Evolutionary conservation across 2,797 vertebrate genomes (phyloP).

Genomic region (Enteromius paludinosus): DNA sequence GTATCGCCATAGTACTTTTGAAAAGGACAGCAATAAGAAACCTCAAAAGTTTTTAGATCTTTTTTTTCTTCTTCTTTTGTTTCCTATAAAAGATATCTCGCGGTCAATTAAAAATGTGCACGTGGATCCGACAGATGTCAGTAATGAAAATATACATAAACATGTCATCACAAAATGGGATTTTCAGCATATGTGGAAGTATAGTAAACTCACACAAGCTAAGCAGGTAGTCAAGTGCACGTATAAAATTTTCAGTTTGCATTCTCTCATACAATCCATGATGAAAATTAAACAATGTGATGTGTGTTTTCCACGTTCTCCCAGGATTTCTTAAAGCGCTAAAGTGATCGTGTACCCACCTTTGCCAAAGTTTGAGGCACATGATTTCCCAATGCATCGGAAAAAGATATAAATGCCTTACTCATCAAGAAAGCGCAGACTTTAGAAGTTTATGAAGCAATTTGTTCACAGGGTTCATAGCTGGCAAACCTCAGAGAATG

Average conservation of each 20-base stretch:
- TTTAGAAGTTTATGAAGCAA: constrained; percentile 67
- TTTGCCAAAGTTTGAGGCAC: constrained; percentile 14
- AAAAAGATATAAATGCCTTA: constrained; percentile 65
- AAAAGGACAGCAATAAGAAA: background rate
- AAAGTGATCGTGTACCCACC: constrained; percentile 1
- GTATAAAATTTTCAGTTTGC: background rate
- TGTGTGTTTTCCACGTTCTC: background rate
- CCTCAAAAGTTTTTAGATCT: background rate
- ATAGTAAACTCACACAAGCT: background rate
- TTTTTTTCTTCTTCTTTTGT: too few relatives aligned
- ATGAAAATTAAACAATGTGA: background rate
- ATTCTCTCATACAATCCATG: background rate
- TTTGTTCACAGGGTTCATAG: constrained; percentile 62
- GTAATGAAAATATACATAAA: background rate
- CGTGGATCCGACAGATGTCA: background rate
- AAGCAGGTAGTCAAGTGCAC: constrained; percentile 10
- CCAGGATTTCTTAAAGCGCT: background rate
- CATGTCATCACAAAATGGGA: background rate
- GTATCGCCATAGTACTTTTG: background rate
- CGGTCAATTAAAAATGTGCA: constrained; percentile 1
- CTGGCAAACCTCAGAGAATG: constrained; percentile 63
- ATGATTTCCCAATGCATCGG: constrained; percentile 46
- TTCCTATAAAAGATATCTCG: background rate
- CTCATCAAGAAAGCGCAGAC: constrained; percentile 67
- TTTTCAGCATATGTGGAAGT: constrained; percentile 5